Base-by-base conservation (phyloP, 2,797 vertebrate species). In the Sparus aurata region DNA sequence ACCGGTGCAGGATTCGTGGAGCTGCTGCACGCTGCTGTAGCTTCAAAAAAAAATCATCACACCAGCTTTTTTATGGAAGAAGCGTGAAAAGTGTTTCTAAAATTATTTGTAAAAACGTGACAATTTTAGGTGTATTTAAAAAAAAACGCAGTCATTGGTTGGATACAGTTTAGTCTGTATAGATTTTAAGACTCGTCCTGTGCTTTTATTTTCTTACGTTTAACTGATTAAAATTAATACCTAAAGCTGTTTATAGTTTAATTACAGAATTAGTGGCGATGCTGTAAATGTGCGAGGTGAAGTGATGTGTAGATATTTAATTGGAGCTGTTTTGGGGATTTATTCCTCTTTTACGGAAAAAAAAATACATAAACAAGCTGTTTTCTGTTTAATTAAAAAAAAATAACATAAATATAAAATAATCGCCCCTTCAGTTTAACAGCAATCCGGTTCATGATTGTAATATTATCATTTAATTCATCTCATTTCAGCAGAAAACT, bases 301-400 rank as follows among this genome's bases (percentile, higher is more conserved):
- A 23, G 2, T 15, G 0, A 43, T 46, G 45, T 46, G 23, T 34
- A 0, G 7, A 13, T 53, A n/a, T 52, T 3, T 50, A 49, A 49
- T 60, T 27, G 12, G 9, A 9, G 16, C 6, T 65, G 12, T 46
- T 12, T 64, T 50, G 64, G 4, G 13, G 3, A 23, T 49, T 45
- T 69, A 60, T 60, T 68, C 69, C 8, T 62, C 66, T 78, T 10
- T 71, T 12, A 63, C 1, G 23, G 22, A 50, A 27, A n/a, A n/a
- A 27, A 34, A 34, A 55, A 61, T n/a, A 73, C 2, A 61, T 54
- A 82, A 86, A 85, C 69, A 84, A 59, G 8, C 58, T 49, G 18
- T 23, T 70, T 70, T 69, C 1, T 55, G 16, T 38, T 23, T n/a
- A 11, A 52, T 25, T 52, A 34, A 27, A 27, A 27, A n/a, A 4